These are phyloP conservation scores for Capitulum mitella DNA, from an alignment of 2,888 invertebrate genomes.

Conservation along the genomic window DNA sequence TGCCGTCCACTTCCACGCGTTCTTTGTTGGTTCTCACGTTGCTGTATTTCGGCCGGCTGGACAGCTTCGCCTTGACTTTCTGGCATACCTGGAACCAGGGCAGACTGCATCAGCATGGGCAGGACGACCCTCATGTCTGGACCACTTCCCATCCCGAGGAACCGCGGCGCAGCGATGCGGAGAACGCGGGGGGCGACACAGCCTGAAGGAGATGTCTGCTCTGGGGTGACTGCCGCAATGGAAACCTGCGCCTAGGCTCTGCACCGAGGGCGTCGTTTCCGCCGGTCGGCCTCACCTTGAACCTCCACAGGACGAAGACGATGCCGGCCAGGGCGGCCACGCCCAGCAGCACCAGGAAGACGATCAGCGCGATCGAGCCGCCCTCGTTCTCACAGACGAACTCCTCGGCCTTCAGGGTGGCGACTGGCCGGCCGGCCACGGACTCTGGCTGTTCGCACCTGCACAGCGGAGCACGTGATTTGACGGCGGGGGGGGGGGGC, in stretches of 20 bases:
- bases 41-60: neutral
- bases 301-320: neutral
- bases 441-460: neutral
- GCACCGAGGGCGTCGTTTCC: too few relatives aligned
- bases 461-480: too few relatives aligned
- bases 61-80: neutral
- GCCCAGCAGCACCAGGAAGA: neutral
- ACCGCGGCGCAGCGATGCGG: too few relatives aligned
- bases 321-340: neutral
- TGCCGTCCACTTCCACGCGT: neutral
- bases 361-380: neutral
- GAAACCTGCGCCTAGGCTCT: too few relatives aligned
- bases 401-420: neutral
- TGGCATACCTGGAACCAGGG: neutral
- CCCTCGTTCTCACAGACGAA: neutral
- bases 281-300: conserved; percentile 4
- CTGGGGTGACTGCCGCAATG: too few relatives aligned
- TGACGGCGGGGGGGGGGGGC: too few relatives aligned
- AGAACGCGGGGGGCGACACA: too few relatives aligned
- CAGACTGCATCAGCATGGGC: too few relatives aligned
- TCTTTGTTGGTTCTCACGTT: neutral
- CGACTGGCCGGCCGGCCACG: neutral
- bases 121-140: too few relatives aligned
- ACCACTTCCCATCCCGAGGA: too few relatives aligned
- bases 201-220: too few relatives aligned